Conservation (phyloP, 1,140 invertebrate genomes). For the Drosophila paulistorum region DNA sequence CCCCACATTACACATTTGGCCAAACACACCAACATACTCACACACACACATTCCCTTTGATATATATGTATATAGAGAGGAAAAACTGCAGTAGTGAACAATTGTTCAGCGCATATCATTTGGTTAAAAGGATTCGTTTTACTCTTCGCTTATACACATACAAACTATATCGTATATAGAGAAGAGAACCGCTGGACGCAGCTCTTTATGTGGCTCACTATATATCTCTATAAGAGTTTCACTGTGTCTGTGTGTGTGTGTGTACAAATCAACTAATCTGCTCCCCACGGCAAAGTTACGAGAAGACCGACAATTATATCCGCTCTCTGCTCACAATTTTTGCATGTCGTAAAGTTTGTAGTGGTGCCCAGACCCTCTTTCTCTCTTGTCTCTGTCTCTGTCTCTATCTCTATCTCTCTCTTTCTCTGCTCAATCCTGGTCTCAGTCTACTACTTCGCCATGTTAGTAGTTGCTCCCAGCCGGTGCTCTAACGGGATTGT, state of each 20-base stretch:
- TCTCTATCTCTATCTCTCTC: not conserved
- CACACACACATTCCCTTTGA: constrained; percentile 19
- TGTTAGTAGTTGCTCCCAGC: constrained; percentile 39
- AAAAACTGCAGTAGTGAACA: constrained; percentile 67
- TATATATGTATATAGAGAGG: not conserved
- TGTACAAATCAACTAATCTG: constrained; percentile 79
- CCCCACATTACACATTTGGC: constrained; percentile 71
- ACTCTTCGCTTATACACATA: constrained; percentile 51
- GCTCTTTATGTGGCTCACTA: constrained; percentile 14
- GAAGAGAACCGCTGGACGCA: constrained; percentile 15
- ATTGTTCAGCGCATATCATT: constrained; percentile 78
- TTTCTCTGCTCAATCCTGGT: not conserved
- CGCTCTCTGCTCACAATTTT: constrained; percentile 80
- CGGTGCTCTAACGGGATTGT: constrained; percentile 39
- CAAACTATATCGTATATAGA: not conserved
- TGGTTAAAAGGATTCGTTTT: constrained; percentile 79
- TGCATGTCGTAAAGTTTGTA: constrained; percentile 81
- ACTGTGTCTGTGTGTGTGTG: constrained; percentile 37
- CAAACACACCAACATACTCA: constrained; percentile 38
- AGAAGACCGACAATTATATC: constrained; percentile 81
- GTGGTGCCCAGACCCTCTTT: constrained; percentile 61
- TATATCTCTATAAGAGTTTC: constrained; percentile 2
- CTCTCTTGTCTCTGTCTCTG: constrained; percentile 29
- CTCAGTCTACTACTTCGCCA: constrained; percentile 5
- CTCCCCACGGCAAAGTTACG: constrained; percentile 80